Evolutionary conservation across 2,797 vertebrate genomes (phyloP).

Genomic region (Sebastes elongatus): DNA sequence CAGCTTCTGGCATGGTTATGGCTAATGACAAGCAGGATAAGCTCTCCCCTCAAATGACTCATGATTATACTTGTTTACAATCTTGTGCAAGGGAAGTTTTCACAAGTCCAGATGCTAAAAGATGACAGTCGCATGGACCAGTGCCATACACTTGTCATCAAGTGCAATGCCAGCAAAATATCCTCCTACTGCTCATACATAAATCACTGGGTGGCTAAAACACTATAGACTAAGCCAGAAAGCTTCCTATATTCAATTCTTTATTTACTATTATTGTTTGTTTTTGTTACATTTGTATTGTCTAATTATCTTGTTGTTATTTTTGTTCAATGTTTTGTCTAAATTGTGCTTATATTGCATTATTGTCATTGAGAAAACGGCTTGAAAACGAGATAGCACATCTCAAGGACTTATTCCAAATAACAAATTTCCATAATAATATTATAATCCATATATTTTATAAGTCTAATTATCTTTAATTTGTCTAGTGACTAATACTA

Average conservation of each 20-base stretch:
- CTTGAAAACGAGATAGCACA: no score
- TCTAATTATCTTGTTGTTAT: no score
- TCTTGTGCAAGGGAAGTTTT: constrained; percentile 61
- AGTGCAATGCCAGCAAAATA: constrained; percentile 20
- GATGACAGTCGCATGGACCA: constrained; percentile 42
- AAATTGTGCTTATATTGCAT: no score
- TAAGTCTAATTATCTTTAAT: neutral
- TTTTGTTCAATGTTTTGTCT: no score
- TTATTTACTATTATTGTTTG: no score
- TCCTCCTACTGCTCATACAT: neutral
- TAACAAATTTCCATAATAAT: no score
- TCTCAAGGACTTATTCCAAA: no score
- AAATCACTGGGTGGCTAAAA: neutral
- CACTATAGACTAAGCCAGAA: neutral
- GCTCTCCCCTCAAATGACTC: constrained; percentile 56
- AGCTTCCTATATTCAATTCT: neutral
- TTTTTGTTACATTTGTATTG: no score
- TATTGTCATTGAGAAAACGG: no score
- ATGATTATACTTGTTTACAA: constrained; percentile 55
- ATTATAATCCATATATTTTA: neutral
- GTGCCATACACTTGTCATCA: constrained; percentile 42
- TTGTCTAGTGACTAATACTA: neutral
- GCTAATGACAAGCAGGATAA: constrained; percentile 40
- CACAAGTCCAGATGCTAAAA: constrained; percentile 50
- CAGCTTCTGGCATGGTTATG: constrained; percentile 15